Base-by-base conservation (phyloP, 53 echinoderm and acorn worm species). In the Patiria pectinifera region DNA sequence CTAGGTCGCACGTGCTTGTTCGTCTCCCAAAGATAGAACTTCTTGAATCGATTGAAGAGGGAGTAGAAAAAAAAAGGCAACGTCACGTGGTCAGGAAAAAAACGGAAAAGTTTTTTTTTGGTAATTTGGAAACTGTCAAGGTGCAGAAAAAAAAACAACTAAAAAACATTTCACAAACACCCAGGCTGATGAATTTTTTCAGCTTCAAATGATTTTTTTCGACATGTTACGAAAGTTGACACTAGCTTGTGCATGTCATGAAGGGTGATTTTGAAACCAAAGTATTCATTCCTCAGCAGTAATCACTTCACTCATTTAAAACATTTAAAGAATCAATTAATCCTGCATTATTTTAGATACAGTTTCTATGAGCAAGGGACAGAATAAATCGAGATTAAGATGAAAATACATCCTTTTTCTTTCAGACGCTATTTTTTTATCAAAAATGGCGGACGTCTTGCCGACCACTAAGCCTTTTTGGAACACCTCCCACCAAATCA, bases 401-500 rank as follows among this genome's bases (percentile, higher is more conserved):
- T 21, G 24, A 10, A 74, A 74, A 18, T 74, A 74, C 21, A 74
- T 23, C 22, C 74, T 6, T 9, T 74, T 21, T 74, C 21, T 18
- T 3, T 74, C 74, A 74, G 24, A 24, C 24, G 4, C 74, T n/a
- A 24, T 10, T 2, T 10, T 66, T 66, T 4, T 79, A 45, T 45
- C 12, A 22, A 46, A 79, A 7, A 85, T 45, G 48, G 85, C 59
- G 69, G 21, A 13, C 69, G 13, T 85, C 71, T 70, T 11, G 47
- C 85, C 2, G 15, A 7, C 21, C 9, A 10, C 45, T 87, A 87
- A 87, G 87, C 87, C 59, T 59, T 76, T 87, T 87, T 87, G 59
- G 15, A 76, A 76, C 59, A 22, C 15, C 71, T 87, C 87, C 24
- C 76, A 53, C 74, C 76, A 11, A 53, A 75, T 87, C 59, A 87